Evolutionary conservation across 2,888 invertebrate genomes (phyloP).

Genomic region (Shargacucullia verbasci): DNA sequence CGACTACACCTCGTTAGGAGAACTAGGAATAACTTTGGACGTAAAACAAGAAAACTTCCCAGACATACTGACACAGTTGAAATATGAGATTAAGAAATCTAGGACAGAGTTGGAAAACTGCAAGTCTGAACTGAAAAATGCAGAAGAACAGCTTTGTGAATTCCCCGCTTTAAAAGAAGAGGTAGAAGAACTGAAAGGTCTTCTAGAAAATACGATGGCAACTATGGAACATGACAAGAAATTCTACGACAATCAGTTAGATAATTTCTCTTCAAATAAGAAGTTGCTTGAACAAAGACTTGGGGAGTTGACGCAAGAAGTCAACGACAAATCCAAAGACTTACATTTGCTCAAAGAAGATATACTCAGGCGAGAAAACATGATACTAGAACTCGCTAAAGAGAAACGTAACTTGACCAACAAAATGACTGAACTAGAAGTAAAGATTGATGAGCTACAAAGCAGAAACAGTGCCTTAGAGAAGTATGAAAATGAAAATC

Average conservation of each 20-base stretch:
- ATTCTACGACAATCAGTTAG: conserved; percentile 88
- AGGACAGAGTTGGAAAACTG: conserved; percentile 87
- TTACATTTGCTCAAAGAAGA: conserved; percentile 88
- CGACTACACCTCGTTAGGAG: conserved; percentile 86
- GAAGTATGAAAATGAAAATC: conserved; percentile 79
- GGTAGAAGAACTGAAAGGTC: conserved; percentile 82
- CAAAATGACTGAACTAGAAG: conserved; percentile 83
- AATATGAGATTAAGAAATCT: conserved; percentile 88
- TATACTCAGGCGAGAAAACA: conserved; percentile 87
- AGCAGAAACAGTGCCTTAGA: conserved; percentile 78
- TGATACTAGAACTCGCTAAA: conserved; percentile 88
- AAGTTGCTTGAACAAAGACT: conserved; percentile 88
- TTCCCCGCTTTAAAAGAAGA: conserved; percentile 85
- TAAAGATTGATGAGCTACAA: conserved; percentile 84
- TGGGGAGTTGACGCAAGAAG: conserved; percentile 87
- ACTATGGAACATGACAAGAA: conserved; percentile 88
- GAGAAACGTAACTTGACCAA: conserved; percentile 88
- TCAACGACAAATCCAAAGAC: conserved; percentile 86
- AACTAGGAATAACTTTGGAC: conserved; percentile 85
- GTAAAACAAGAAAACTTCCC: conserved; percentile 82
- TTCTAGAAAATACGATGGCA: conserved; percentile 85
- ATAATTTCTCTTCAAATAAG: conserved; percentile 86
- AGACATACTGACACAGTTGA: conserved; percentile 81
- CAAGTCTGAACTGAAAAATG: conserved; percentile 86
- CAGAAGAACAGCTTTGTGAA: conserved; percentile 87